Evolutionary conservation across 2,113 vertebrate genomes (phyloP).

Genomic region (Alligator sinensis): DNA sequence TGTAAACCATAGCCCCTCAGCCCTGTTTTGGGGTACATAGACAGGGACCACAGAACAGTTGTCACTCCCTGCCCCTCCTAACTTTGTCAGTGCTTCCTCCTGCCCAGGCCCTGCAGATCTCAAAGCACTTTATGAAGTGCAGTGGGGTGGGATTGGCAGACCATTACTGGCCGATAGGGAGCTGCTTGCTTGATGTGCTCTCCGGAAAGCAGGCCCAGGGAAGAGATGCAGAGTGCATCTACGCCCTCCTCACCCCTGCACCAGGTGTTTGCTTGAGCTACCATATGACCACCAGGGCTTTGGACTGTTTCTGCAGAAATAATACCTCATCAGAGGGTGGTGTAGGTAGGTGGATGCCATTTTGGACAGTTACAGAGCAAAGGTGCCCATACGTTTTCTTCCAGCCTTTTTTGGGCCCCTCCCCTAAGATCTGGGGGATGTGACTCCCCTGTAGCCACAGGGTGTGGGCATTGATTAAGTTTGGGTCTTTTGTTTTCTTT

Average conservation of each 20-base stretch:
- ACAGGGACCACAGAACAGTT: too few relatives aligned
- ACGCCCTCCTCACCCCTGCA: neutral
- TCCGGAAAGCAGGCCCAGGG: neutral
- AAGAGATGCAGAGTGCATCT: neutral
- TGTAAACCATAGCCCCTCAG: too few relatives aligned
- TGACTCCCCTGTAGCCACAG: neutral
- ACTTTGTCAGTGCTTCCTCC: too few relatives aligned
- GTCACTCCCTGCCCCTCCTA: too few relatives aligned
- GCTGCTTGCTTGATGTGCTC: neutral
- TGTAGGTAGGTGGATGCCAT: neutral
- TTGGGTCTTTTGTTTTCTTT: rapidly evolving
- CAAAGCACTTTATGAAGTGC: neutral
- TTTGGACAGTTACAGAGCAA: neutral
- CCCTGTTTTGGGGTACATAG: too few relatives aligned
- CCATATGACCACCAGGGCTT: neutral
- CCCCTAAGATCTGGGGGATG: neutral
- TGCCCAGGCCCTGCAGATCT: neutral
- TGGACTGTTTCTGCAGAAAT: neutral
- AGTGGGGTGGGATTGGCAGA: neutral
- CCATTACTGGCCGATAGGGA: neutral
- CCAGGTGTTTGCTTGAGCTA: neutral
- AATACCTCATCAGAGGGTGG: neutral
- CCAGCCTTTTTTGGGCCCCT: neutral
- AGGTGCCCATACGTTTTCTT: neutral
- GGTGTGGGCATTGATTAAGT: neutral